Percentiles rank a stretch among this genome's conserved stretches.
Conservation (phyloP, 1,140 invertebrate species). For the Phocides pigmalion region DNA sequence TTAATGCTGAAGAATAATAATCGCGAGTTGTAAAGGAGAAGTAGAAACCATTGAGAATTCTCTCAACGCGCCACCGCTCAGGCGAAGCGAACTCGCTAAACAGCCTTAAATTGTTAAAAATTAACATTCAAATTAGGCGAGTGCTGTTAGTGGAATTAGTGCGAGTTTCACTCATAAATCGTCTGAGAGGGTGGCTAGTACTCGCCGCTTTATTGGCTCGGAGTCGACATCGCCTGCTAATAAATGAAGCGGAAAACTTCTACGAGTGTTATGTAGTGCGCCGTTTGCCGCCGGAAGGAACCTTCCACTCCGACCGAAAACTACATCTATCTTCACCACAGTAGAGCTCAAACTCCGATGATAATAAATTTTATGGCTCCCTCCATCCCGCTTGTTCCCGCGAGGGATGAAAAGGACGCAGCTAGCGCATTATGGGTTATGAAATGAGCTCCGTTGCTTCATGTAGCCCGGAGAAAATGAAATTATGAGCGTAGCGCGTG, state of each 20-base stretch:
- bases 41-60: constrained; percentile 50
- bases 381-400: constrained; percentile 46
- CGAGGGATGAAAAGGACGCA: constrained; percentile 45
- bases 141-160: constrained; percentile 80
- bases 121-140: constrained; percentile 79
- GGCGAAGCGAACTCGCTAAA: constrained; percentile 59
- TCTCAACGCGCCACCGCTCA: constrained; percentile 40
- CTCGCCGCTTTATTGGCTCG: constrained; percentile 73
- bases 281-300: constrained; percentile 65
- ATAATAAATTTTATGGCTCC: constrained; percentile 53
- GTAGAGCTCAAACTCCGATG: constrained; percentile 65
- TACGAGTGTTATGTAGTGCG: constrained; percentile 61
- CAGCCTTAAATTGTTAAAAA: constrained; percentile 78
- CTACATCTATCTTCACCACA: constrained; percentile 45
- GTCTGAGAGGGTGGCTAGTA: constrained; percentile 73
- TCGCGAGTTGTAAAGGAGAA: constrained; percentile 40
- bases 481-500: constrained; percentile 70
- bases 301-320: constrained; percentile 53
- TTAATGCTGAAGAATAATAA: constrained; percentile 10
- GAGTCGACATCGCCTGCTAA: constrained; percentile 73
- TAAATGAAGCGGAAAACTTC: constrained; percentile 82
- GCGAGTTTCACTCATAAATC: constrained; percentile 76
- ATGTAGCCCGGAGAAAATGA: constrained; percentile 72
- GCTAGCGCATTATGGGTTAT: constrained; percentile 73
- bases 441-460: constrained; percentile 72